Base-by-base conservation (phyloP, 1,140 invertebrate species). In the Listronotus bonariensis region DNA sequence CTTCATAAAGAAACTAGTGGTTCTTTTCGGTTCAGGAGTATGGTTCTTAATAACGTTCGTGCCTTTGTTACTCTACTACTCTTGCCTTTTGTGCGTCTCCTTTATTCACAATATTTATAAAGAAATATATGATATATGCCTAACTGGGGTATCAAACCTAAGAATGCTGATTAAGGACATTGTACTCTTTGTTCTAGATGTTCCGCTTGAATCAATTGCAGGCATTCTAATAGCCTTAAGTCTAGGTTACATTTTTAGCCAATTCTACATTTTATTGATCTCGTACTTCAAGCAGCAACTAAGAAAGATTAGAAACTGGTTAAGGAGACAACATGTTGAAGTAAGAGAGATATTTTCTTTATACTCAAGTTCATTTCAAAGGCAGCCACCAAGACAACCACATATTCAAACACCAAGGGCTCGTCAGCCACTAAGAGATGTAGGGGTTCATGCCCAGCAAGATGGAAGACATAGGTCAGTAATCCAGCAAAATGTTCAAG, bases 11-110 rank as follows among this genome's bases (percentile, higher is more conserved):
- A 58, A 60, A 12, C 12, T 67, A 7, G 36, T 67, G 17, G 51
- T 70, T 31, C 32, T 72, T 6, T 72, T 70, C 60, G 71, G 71
- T 6, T 51, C 66, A 17, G 68, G 71, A 56, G 60, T 71, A 6
- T 73, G 67, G 69, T 73, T 71, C 54, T 41, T 64, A 45, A 45
- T 73, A 15, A 65, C 65, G 17, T 55, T 65, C 14, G 20, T 69
- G 20, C 69, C 68, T 54, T 52, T 67, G 26, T 36, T 67, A 15
- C 9, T 67, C 11, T 40, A 60, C 20, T 65, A 62, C 40, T 5
- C 53, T 6, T 48, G 46, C 3, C 9, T 34, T n/a, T 12, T 63
- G 6, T 36, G 56, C 10, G 15, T 49, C 6, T n/a, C 48, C 5
- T 58, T 52, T 43, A 43, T 67, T 5, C 48, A 64, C 6, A 46